These are phyloP conservation scores for Andricus grossulariae DNA, from an alignment of 1,140 invertebrate genomes.

Conservation along the genomic window DNA sequence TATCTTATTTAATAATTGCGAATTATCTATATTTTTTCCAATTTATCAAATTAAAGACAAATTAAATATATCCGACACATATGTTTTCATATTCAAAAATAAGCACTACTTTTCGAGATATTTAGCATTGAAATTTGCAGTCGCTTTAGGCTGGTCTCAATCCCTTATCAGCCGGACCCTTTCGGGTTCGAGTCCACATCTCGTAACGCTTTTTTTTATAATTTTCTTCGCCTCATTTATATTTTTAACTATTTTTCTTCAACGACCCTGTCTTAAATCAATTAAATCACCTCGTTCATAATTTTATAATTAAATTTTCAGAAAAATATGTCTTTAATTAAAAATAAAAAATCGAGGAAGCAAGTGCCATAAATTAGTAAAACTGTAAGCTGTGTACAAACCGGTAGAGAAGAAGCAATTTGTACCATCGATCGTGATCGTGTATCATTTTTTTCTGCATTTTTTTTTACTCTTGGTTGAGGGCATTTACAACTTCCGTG, in stretches of 20 bases:
- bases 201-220: too few species aligned
- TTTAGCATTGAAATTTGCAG: too few species aligned
- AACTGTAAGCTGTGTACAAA: background rate
- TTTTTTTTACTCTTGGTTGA: background rate
- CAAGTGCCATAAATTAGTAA: background rate
- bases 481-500: conserved; percentile 5
- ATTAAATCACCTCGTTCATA: background rate
- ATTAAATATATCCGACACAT: too few species aligned
- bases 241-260: background rate
- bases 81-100: too few species aligned
- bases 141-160: too few species aligned
- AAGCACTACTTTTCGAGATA: too few species aligned
- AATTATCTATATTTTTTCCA: too few species aligned
- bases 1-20: too few species aligned
- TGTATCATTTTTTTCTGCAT: background rate
- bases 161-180: too few species aligned
- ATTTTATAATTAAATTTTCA: background rate
- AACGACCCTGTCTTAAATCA: background rate
- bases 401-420: conserved; percentile 3
- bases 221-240: too few species aligned
- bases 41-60: too few species aligned
- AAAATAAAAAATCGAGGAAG: background rate
- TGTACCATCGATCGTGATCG: conserved; percentile 15
- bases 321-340: background rate
- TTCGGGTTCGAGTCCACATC: too few species aligned